Base-by-base conservation (phyloP, 2,888 invertebrate genomes). In the Linyphia triangularis region DNA sequence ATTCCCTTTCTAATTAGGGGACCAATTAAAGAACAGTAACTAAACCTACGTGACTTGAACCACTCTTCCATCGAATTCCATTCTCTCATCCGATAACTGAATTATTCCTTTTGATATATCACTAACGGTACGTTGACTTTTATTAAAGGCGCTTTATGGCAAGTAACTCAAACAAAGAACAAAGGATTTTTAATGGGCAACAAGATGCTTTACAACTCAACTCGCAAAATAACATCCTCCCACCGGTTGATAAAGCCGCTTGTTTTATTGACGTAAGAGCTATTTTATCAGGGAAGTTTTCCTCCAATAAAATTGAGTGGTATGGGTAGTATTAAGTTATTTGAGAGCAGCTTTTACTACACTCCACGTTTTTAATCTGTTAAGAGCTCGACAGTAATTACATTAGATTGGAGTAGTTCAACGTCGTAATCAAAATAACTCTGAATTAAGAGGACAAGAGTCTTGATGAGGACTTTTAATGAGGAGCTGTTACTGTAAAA, bases 181-280 rank as follows among this genome's bases (percentile, higher is more conserved):
- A 81, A 81, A 59, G n/a, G 69, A 70, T 37, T 59, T 79, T 81
- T 81, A 81, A 81, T 81, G 81, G 81, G 70, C 37, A 26, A 70
- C 59, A 69, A 28, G 26, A 28, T 26, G 28, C 28, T 67, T n/a
- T 40, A 51, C 65, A 79, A 24, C 43, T 40, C 51, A 51, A 67
- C 79, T 69, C 43, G 51, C 6, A 22, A 16, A 37, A 22, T 43
- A 26, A 19, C 65, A 28, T 65, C 59, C 51, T 59, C 10, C 19
- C 37, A 13, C 24, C 37, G 22, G 22, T 59, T 28, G 26, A 57
- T 51, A 81, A 81, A 69, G 6, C 13, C 33, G 22, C 69, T 24
- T 70, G 69, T 70, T 81, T 81, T 70, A 70, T 70, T 59, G 70
- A 33, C 59, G 26, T 70, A 81, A 70, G 81, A 81, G 81, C 69